Evolutionary conservation across 2,113 vertebrate species (phyloP), one percentile per base, ranked within the genome.

Genomic region (Eurypyga helias): DNA sequence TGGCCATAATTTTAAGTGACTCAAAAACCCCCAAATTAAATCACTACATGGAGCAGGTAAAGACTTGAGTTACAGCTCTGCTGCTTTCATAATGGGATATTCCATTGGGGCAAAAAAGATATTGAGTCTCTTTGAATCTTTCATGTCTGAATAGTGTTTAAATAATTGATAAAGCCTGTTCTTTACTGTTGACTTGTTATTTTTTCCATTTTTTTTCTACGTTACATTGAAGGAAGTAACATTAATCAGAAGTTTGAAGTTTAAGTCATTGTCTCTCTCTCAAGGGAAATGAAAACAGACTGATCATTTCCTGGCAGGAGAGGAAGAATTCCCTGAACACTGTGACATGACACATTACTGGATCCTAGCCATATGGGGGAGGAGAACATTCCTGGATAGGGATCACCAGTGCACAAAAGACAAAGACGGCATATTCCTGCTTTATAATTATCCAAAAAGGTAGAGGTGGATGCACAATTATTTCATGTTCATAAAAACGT

Each of bases 161-260:
- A 94, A 86, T 84, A 95, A 96, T 94, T 81, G 54, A 89, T 87
- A 79, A 75, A 52, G 41, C 43, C 72, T 33, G 23, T 65, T 51
- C 70, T 80, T 93, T 96, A 76, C 52, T 65, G 38, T 64, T 80
- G 52, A 57, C 49, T 90, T 83, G 34, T 19, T 83, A 48, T 78
- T 93, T 89, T 81, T 78, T 13, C 67, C 11, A 10, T 75, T 11
- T 3, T 64, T 64, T 75, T 76, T 93, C 15, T 89, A 60, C 64
- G 36, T 90, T 87, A 31, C 0, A 2, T 41, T 57, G 41, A 86
- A 95, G 33, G 48, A 90, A 76, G 28, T 71, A 41, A 49, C 67
- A 92, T 94, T 87, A 92, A 86, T 93, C 70, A 80, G 83, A 94
- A 82, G 73, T 93, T 95, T 86, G 83, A 85, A 64, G 46, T 93